phyloP scores from a whole-genome alignment of 2,113 vertebrate species.

The Variabilichromis moorii region DNA sequence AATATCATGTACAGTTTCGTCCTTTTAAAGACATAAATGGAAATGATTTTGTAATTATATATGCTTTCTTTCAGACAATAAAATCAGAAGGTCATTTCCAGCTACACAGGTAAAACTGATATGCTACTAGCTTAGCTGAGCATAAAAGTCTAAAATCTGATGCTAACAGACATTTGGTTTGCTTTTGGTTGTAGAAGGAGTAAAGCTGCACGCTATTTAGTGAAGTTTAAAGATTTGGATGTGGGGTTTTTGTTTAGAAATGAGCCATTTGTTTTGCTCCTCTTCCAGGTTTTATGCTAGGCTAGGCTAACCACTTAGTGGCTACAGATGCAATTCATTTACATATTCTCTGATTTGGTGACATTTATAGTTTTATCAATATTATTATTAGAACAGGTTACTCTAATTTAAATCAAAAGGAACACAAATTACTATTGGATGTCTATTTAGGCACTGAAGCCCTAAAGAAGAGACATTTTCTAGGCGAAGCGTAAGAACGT shows the following conservation, averaged over 20 bases:
- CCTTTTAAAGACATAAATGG: neutral
- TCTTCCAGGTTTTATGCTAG: neutral
- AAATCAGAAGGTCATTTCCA: neutral
- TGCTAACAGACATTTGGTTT: neutral
- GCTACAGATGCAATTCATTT: neutral
- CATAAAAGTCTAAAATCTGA: neutral
- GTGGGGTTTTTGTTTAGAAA: neutral
- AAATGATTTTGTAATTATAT: neutral
- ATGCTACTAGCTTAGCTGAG: neutral
- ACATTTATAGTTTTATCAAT: neutral
- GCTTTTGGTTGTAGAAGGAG: neutral
- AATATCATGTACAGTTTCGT: neutral
- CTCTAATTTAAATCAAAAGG: neutral
- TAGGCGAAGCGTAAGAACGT: neutral
- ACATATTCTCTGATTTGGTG: neutral
- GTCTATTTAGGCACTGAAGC: neutral
- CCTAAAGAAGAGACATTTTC: neutral
- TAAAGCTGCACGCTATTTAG: fast-evolving
- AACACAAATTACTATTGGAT: neutral
- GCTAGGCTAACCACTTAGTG: neutral
- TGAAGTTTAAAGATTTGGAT: neutral
- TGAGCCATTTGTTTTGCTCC: neutral
- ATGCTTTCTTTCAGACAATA: neutral
- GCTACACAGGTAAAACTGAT: neutral
- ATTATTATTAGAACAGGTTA: neutral